These are phyloP conservation scores for Augochlora pura DNA, from an alignment of 1,140 invertebrate genomes.

Conservation along the genomic window DNA sequence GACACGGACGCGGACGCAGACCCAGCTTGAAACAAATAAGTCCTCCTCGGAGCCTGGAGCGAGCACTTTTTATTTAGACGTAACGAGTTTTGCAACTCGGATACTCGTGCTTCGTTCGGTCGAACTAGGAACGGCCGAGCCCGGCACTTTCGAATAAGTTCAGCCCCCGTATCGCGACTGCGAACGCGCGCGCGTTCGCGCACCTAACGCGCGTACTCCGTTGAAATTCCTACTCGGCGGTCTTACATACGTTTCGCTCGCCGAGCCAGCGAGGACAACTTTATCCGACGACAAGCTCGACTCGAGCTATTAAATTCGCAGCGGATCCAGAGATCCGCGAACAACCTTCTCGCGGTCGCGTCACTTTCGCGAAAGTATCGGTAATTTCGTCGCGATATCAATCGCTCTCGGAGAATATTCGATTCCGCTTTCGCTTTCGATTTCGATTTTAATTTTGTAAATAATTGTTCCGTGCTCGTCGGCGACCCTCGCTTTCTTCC, in stretches of 20 bases:
- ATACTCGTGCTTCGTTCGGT: slow-evolving; percentile 29
- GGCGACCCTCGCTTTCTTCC: too few relatives aligned
- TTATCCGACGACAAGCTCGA: slow-evolving; percentile 20
- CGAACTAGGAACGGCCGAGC: slow-evolving; percentile 24
- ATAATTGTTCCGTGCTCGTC: too few relatives aligned
- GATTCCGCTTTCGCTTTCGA: too few relatives aligned
- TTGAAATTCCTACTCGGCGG: slow-evolving; percentile 28
- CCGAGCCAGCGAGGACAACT: slow-evolving; percentile 15
- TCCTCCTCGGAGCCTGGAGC: neutral
- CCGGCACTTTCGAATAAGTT: slow-evolving; percentile 56
- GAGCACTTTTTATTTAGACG: slow-evolving; percentile 29
- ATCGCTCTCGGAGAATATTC: too few relatives aligned
- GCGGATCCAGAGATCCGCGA: slow-evolving; percentile 9
- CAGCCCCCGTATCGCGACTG: slow-evolving; percentile 7
- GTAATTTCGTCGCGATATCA: too few relatives aligned
- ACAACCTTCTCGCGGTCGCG: too few relatives aligned
- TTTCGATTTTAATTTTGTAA: too few relatives aligned
- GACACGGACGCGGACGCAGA: too few relatives aligned
- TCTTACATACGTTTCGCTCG: slow-evolving; percentile 43
- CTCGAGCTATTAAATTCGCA: slow-evolving; percentile 54
- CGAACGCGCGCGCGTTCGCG: neutral
- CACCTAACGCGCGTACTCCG: neutral
- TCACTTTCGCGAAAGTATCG: too few relatives aligned
- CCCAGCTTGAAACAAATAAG: too few relatives aligned
- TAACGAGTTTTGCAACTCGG: slow-evolving; percentile 29